Base-by-base conservation (phyloP, 2,888 invertebrate species). In the Stenodera caucasica region DNA sequence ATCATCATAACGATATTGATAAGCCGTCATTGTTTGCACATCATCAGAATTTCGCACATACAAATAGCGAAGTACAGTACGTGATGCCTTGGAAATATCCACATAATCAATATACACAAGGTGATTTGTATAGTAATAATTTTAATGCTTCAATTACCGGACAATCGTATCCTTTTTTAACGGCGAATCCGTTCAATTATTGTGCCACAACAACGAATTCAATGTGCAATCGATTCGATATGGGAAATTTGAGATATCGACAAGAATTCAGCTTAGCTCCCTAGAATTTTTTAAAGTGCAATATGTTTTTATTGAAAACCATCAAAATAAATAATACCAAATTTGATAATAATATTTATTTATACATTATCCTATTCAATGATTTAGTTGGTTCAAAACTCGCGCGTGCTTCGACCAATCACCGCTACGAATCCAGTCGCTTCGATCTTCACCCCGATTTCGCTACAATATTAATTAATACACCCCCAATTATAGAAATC, bases 41-140 rank as follows among this genome's bases (percentile, higher is more conserved):
- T 2, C 80, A 65, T 67, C 50, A 66, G 65, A 30, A 63, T 65
- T 45, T 72, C 71, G 2, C 50, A 0, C 67, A 72, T 40, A 51
- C 68, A 15, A 63, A 70, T 50, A 51, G 72, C 1, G 79, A 80
- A 61, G 56, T 81, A 23, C 80, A 80, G 61, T 80, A 80, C 61
- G 75, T 80, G 50, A 70, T 81, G 70, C 80, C 80, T 1, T 81
- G 81, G 81, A 81, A 81, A 68, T 79, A 78, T 61, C 69, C 77
- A 6, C 77, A 77, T 55, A 58, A 74, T 12, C 79, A 78, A 61
- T 78, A 79, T 55, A 70, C 72, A 26, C 77, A 78, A 53, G 73
- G 75, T 35, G 79, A 80, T 52, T 60, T 78, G 21, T 78, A 77
- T 54, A 64, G 70, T 6, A 72, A 69, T 57, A 70, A 73, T 64